These are phyloP conservation scores for Drosophila ironensis DNA, from an alignment of 1,140 invertebrate species.

Conservation along the genomic window DNA sequence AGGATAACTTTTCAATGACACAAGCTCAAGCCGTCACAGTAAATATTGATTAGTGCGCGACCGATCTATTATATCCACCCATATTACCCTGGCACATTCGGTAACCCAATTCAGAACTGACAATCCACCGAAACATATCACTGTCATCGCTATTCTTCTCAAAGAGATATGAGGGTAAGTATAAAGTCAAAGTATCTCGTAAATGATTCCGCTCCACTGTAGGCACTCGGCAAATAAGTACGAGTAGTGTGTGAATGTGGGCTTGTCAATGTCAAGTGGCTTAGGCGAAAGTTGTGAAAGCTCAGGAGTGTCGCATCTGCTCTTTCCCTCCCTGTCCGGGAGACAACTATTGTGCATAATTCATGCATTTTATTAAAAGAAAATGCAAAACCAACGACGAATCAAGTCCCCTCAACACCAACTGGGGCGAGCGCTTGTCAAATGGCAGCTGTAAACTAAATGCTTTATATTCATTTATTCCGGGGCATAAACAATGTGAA, in stretches of 20 bases:
- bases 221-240: too few species aligned
- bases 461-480: conserved; percentile 73
- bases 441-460: conserved; percentile 66
- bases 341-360: conserved; percentile 61
- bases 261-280: conserved; percentile 22
- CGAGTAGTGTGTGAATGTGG: not conserved
- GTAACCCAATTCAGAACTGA: too few species aligned
- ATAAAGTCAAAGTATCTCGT: too few species aligned
- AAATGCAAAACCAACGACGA: conserved; percentile 51
- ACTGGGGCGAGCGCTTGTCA: conserved; percentile 47
- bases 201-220: too few species aligned
- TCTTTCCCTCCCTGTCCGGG: conserved; percentile 4
- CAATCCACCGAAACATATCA: too few species aligned
- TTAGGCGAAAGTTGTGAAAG: conserved; percentile 13
- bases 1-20: not conserved
- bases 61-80: not conserved
- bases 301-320: conserved; percentile 8
- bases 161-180: too few species aligned
- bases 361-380: conserved; percentile 64
- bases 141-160: too few species aligned
- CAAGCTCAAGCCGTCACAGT: not conserved
- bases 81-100: too few species aligned
- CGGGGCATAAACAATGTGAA: conserved; percentile 42
- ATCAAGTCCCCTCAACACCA: not conserved
- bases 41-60: not conserved